Conservation (phyloP, 2,888 invertebrate species). For the Embidobia sp. region DNA sequence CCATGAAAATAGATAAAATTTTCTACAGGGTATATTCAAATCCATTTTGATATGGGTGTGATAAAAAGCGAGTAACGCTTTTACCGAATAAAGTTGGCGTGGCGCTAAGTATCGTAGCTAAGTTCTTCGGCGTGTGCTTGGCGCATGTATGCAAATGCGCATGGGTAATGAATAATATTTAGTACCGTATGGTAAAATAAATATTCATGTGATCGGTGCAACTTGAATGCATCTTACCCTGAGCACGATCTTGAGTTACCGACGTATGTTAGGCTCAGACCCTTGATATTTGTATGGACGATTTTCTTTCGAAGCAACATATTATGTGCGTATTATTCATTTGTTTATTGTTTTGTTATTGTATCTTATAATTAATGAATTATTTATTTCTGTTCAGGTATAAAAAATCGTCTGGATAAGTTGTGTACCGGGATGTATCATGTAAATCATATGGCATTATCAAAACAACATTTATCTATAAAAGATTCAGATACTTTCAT, state of each 20-base stretch:
- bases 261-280: slow-evolving; percentile 25
- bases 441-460: too few relatives aligned
- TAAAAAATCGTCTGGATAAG: too few relatives aligned
- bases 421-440: too few relatives aligned
- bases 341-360: too few relatives aligned
- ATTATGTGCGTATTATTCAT: too few relatives aligned
- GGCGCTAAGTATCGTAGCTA: slow-evolving; percentile 45
- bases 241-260: slow-evolving; percentile 52
- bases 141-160: slow-evolving; percentile 62
- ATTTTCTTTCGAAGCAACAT: too few relatives aligned
- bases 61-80: slow-evolving; percentile 37
- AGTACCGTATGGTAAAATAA: slow-evolving; percentile 66
- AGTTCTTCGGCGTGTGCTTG: slow-evolving; percentile 43
- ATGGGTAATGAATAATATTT: slow-evolving; percentile 71
- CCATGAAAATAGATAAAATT: slow-evolving; percentile 10
- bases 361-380: too few relatives aligned
- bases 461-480: too few relatives aligned
- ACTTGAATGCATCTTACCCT: slow-evolving; percentile 47
- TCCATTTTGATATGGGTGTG: slow-evolving; percentile 18
- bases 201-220: slow-evolving; percentile 68
- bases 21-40: slow-evolving; percentile 12
- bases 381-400: too few relatives aligned
- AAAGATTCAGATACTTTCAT: too few relatives aligned
- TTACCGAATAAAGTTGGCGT: slow-evolving; percentile 40
- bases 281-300: too few relatives aligned